Percentiles rank a stretch among this genome's conserved stretches.
phyloP scores from a whole-genome alignment of 2,797 vertebrate genomes.

The Kryptopterus vitreolus region DNA sequence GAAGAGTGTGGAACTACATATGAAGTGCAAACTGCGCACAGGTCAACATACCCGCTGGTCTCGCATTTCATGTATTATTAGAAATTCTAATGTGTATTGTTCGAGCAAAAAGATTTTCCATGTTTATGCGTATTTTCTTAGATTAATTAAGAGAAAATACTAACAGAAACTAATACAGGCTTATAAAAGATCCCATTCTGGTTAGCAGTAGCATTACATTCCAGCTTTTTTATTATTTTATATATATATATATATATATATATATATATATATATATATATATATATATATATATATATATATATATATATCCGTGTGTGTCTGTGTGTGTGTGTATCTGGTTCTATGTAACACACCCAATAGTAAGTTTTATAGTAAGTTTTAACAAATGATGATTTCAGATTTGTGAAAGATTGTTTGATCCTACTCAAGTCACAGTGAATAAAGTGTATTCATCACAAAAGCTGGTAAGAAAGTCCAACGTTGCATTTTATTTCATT shows the following conservation, averaged over 20 bases:
- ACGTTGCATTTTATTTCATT: not conserved
- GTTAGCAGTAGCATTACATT: not conserved
- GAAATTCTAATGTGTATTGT: too few relatives aligned
- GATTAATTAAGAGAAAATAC: not conserved
- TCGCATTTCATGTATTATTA: too few relatives aligned
- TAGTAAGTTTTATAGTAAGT: not conserved
- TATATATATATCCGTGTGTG: too few relatives aligned
- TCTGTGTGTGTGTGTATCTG: too few relatives aligned
- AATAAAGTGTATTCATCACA: not conserved
- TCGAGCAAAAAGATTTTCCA: too few relatives aligned
- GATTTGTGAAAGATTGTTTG: not conserved
- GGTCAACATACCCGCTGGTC: not conserved
- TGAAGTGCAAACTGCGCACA: not conserved
- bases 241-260: too few relatives aligned
- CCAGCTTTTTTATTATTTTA: too few relatives aligned
- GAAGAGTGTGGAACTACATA: not conserved
- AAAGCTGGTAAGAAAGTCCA: not conserved
- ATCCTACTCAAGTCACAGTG: not conserved
- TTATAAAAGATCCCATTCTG: not conserved
- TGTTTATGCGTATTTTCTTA: not conserved
- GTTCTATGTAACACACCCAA: not conserved
- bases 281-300: too few relatives aligned
- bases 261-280: too few relatives aligned
- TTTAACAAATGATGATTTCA: conserved; percentile 2
- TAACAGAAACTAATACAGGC: not conserved